phyloP scores from a whole-genome alignment of 2,888 invertebrate genomes.

The Andrena fulva region DNA sequence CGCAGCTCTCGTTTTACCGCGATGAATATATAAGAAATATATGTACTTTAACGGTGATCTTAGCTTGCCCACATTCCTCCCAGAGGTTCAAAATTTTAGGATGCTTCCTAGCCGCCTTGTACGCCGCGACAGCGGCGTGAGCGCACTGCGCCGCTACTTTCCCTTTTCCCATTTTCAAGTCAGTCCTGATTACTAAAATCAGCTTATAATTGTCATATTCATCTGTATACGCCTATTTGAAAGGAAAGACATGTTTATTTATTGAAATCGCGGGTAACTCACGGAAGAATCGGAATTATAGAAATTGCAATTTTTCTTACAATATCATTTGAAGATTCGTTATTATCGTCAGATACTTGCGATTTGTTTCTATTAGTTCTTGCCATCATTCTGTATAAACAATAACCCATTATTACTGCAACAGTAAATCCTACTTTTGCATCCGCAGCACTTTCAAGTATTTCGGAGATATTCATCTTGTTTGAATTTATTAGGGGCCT shows the following conservation, averaged over 20 bases:
- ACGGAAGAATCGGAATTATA: neutral
- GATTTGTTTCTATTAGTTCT: slow-evolving; percentile 37
- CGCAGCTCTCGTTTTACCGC: slow-evolving; percentile 6
- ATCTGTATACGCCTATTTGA: slow-evolving; percentile 37
- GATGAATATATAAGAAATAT: neutral
- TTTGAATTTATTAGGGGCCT: slow-evolving; percentile 6
- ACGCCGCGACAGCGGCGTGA: slow-evolving; percentile 97
- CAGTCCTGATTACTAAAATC: slow-evolving; percentile 94
- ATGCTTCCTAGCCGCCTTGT: slow-evolving; percentile 89
- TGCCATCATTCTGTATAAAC: slow-evolving; percentile 68
- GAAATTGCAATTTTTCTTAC: slow-evolving; percentile 30
- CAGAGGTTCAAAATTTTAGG: slow-evolving; percentile 88
- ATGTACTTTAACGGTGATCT: slow-evolving; percentile 92
- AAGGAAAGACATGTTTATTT: slow-evolving; percentile 11
- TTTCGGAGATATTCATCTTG: slow-evolving; percentile 60
- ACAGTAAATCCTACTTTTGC: slow-evolving; percentile 69
- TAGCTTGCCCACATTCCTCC: slow-evolving; percentile 92
- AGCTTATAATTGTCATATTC: slow-evolving; percentile 89
- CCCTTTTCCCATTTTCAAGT: slow-evolving; percentile 97
- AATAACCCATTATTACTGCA: slow-evolving; percentile 71
- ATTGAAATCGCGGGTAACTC: neutral
- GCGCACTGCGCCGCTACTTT: slow-evolving; percentile 97
- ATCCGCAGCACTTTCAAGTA: slow-evolving; percentile 58
- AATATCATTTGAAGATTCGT: slow-evolving; percentile 49
- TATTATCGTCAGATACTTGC: slow-evolving; percentile 18